Percentiles rank a stretch among this genome's conserved stretches.
Evolutionary conservation across 2,888 invertebrate species (phyloP).

Genomic region (Desoria tigrina): DNA sequence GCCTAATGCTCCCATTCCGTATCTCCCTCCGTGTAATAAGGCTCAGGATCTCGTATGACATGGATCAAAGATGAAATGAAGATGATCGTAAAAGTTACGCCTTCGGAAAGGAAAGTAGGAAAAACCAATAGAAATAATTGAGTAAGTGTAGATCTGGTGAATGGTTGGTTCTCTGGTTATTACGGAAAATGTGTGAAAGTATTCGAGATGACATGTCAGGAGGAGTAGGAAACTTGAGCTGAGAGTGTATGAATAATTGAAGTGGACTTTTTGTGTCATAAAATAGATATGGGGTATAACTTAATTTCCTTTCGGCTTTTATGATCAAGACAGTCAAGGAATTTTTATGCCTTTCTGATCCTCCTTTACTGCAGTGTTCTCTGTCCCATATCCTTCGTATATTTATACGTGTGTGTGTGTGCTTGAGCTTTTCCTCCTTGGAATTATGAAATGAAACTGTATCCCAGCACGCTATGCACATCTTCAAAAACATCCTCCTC

Average conservation of each 20-base stretch:
- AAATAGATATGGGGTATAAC: slow-evolving; percentile 20
- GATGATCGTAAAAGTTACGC: slow-evolving; percentile 5
- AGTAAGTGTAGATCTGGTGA: slow-evolving; percentile 4
- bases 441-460: no score
- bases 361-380: slow-evolving; percentile 5
- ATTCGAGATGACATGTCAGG: slow-evolving; percentile 2
- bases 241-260: slow-evolving; percentile 20
- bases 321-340: slow-evolving; percentile 10
- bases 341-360: slow-evolving; percentile 20
- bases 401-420: no score
- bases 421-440: no score
- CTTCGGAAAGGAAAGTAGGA: not conserved
- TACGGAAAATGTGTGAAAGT: slow-evolving; percentile 6
- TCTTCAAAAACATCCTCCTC: no score
- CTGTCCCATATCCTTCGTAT: no score
- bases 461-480: no score
- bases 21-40: no score
- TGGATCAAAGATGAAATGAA: slow-evolving; percentile 4
- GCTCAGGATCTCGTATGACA: not conserved
- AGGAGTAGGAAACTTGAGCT: not conserved
- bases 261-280: slow-evolving; percentile 18
- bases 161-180: slow-evolving; percentile 3
- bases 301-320: slow-evolving; percentile 25
- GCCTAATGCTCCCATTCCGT: no score
- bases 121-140: slow-evolving; percentile 9